phyloP scores from a whole-genome alignment of 2,113 vertebrate species.

The Excalfactoria chinensis region DNA sequence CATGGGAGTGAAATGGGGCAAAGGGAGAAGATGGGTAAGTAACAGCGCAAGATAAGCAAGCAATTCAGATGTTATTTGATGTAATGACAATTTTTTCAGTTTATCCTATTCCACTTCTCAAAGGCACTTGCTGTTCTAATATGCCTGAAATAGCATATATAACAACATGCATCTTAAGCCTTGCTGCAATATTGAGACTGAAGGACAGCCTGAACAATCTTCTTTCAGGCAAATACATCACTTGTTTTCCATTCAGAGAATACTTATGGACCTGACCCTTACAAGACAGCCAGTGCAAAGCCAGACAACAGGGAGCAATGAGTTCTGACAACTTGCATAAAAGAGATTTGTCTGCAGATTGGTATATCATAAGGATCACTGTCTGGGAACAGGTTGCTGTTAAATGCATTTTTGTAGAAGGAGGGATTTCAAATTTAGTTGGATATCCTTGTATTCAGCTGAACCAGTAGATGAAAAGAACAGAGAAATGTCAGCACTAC shows the following conservation, averaged over 20 bases:
- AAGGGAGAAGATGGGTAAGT: neutral
- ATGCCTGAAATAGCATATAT: neutral
- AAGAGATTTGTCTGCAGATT: neutral
- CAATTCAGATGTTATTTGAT: neutral
- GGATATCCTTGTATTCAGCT: neutral
- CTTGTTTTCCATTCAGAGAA: neutral
- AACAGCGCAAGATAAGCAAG: neutral
- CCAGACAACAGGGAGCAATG: neutral
- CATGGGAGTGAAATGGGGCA: accelerated
- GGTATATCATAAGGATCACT: neutral
- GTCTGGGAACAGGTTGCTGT: neutral
- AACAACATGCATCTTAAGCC: neutral
- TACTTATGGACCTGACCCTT: neutral
- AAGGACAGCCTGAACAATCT: neutral
- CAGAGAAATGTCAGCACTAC: neutral
- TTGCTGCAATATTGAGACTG: neutral
- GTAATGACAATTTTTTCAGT: neutral
- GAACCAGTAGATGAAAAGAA: neutral
- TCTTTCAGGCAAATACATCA: neutral
- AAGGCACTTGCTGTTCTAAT: neutral
- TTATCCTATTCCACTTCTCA: neutral
- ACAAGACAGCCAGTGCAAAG: neutral
- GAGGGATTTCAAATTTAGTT: neutral
- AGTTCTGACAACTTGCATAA: neutral
- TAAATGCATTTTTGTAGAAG: neutral